Conservation (phyloP, 64 coral and sea anemone species). For the Dendronephthya gigantea region DNA sequence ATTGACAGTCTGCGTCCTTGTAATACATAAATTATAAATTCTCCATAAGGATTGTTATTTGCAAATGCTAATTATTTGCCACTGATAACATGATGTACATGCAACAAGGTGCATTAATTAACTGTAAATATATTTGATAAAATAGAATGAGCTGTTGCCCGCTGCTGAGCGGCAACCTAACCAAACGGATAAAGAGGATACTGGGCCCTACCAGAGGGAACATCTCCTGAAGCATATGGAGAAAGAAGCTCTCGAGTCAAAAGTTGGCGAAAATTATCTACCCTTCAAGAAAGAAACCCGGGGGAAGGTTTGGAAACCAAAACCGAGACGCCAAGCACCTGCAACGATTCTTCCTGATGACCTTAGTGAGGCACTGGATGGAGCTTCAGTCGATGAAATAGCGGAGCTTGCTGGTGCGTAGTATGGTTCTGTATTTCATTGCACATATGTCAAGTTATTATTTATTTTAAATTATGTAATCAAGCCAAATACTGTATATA, state of each 20-base stretch:
- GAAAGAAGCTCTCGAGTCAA: slow-evolving; percentile 61
- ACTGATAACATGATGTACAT: no score
- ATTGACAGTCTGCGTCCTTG: no score
- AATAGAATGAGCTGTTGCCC: slow-evolving; percentile 66
- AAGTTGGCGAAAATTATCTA: slow-evolving; percentile 62
- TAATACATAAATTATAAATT: no score
- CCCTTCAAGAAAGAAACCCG: slow-evolving; percentile 96
- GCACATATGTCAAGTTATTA: no score
- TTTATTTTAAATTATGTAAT: no score
- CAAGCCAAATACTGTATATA: no score
- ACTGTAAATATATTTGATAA: not conserved
- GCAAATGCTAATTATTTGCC: no score
- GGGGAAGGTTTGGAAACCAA: slow-evolving; percentile 77
- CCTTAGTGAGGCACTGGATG: slow-evolving; percentile 73
- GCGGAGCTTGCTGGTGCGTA: slow-evolving; percentile 73
- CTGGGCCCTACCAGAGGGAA: slow-evolving; percentile 61
- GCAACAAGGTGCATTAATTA: no score
- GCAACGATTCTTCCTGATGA: slow-evolving; percentile 69
- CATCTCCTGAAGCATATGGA: slow-evolving; percentile 70
- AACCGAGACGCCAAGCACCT: slow-evolving; percentile 40
- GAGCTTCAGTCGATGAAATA: slow-evolving; percentile 77
- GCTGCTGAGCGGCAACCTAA: slow-evolving; percentile 53
- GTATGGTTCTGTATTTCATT: not conserved
- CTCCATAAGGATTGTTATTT: no score
- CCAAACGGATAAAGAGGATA: slow-evolving; percentile 59